Evolutionary conservation across 2,888 invertebrate genomes (phyloP).

Genomic region (Dolomedes plantarius): DNA sequence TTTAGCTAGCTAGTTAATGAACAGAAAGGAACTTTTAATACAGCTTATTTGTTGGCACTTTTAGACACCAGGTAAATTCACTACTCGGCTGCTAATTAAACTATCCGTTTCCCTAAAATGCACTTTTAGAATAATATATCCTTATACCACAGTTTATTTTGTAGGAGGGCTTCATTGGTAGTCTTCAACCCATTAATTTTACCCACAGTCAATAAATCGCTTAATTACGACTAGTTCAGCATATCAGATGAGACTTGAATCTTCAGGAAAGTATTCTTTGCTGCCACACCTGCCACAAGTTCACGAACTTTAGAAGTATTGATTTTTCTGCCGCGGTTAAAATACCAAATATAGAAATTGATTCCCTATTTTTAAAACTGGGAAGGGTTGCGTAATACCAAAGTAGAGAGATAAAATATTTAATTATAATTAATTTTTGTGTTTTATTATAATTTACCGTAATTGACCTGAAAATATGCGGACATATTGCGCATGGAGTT

Average conservation of each 20-base stretch:
- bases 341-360: neutral
- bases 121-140: conserved; percentile 21
- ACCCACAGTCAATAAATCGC: neutral
- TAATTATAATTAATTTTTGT: too few species aligned
- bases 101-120: conserved; percentile 31
- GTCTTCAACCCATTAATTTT: neutral
- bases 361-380: neutral
- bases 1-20: too few species aligned
- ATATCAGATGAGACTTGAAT: neutral
- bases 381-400: neutral
- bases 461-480: too few species aligned
- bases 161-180: conserved; percentile 10
- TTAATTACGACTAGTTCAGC: neutral
- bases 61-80: too few species aligned
- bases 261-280: neutral
- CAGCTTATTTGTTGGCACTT: too few species aligned
- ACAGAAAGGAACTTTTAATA: too few species aligned
- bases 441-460: too few species aligned
- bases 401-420: too few species aligned
- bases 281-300: neutral
- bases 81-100: conserved; percentile 33
- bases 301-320: neutral
- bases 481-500: too few species aligned
- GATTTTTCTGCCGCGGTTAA: neutral
- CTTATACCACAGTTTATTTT: conserved; percentile 42